Percentiles rank a stretch among this genome's conserved stretches.
These are phyloP conservation scores for Streblospio benedicti DNA, from an alignment of 1,140 invertebrate genomes.

Conservation along the genomic window DNA sequence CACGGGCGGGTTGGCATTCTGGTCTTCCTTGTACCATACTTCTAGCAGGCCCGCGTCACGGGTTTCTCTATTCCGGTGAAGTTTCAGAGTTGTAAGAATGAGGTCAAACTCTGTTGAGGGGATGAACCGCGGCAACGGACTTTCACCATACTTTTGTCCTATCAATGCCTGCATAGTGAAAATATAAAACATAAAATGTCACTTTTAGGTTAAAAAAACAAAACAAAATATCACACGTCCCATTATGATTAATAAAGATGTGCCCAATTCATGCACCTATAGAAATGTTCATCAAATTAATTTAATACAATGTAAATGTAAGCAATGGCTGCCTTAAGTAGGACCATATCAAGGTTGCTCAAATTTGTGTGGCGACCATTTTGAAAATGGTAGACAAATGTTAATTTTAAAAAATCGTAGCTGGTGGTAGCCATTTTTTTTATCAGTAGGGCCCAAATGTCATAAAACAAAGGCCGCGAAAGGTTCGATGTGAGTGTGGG, in stretches of 20 bases:
- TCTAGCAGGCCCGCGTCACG: slow-evolving; percentile 75
- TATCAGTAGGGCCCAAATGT: too few relatives aligned
- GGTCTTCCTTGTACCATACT: slow-evolving; percentile 91
- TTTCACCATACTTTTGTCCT: slow-evolving; percentile 69
- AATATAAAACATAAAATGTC: neutral
- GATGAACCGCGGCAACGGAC: slow-evolving; percentile 87
- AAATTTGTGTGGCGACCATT: too few relatives aligned
- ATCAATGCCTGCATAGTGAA: slow-evolving; percentile 10
- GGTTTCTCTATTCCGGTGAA: slow-evolving; percentile 49
- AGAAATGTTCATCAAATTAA: neutral
- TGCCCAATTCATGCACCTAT: too few relatives aligned
- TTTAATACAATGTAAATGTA: neutral
- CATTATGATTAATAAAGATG: too few relatives aligned
- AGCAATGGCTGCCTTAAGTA: neutral
- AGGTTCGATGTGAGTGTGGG: too few relatives aligned
- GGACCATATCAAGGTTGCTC: neutral
- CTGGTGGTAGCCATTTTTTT: too few relatives aligned
- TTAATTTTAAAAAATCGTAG: too few relatives aligned
- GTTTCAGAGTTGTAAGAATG: slow-evolving; percentile 68
- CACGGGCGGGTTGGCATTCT: slow-evolving; percentile 80
- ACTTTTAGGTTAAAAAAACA: neutral
- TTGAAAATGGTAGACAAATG: too few relatives aligned
- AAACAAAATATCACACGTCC: neutral
- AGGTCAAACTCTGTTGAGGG: slow-evolving; percentile 72
- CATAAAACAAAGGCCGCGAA: too few relatives aligned